Evolutionary conservation across 2,797 vertebrate genomes (phyloP), one percentile per base, ranked within the genome.

Genomic region (Myotis planiceps): DNA sequence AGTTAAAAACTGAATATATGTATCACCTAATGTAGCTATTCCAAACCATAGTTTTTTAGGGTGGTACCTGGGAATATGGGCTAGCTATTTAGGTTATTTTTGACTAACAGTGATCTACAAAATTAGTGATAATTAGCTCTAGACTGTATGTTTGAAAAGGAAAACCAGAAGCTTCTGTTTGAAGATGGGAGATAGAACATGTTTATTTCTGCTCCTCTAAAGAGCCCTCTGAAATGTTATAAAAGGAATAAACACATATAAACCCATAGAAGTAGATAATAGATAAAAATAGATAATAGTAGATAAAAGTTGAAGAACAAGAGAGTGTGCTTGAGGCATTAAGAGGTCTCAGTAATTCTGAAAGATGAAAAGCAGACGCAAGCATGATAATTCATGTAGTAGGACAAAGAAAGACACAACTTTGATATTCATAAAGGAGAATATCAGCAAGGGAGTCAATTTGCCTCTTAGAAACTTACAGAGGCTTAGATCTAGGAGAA

Each of bases 361-460:
- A 51, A 92, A 96, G 65, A 86, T 80, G 42, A 37, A 88, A 86
- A 81, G 53, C 63, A 79, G 55, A 79, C 25, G 29, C 53, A 65
- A 83, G 49, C 27, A 53, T 39, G 47, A 34, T 90, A 87, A 88
- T 79, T 96, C 78, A 87, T 42, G 55, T 68, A 63, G 65, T 9
- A 83, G 18, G 55, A 55, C 45, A 94, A 88, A 94, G 85, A 78
- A 69, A 95, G 80, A 34, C 45, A 55, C 2, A 66, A 49, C 68
- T 95, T 92, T 96, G 88, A 65, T 60, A 84, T 92, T 80, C 18
- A 88, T 53, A 81, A 81, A 85, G 89, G 32, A 92, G 65, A 78
- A 55, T 42, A 90, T 29, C 86, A 76, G 21, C 16, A 21, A 83
- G 60, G 39, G 29, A 49, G 34, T 27, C 58, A 75, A 55, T 81